Evolutionary conservation across 2,113 vertebrate genomes (phyloP).

Genomic region (Leptobrachium leishanense): DNA sequence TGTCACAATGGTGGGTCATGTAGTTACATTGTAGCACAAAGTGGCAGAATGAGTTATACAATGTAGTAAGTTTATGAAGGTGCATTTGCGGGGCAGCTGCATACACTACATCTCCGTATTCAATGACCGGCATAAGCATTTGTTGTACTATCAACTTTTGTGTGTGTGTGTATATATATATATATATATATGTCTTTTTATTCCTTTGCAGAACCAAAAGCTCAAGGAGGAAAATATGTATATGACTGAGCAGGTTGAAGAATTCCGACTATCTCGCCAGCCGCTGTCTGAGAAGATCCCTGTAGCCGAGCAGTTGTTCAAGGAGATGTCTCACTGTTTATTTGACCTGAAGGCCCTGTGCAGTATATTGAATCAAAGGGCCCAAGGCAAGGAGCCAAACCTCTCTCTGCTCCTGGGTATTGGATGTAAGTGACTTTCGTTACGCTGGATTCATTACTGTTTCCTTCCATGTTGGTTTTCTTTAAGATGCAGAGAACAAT

Average conservation of each 20-base stretch:
- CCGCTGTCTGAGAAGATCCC: constrained; percentile 67
- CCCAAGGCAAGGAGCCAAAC: constrained; percentile 92
- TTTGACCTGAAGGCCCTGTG: constrained; percentile 91
- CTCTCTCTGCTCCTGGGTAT: constrained; percentile 90
- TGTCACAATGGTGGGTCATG: no score
- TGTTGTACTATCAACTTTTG: no score
- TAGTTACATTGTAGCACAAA: no score
- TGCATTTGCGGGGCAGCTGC: no score
- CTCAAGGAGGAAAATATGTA: constrained; percentile 62
- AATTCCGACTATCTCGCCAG: constrained; percentile 55
- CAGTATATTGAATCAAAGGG: constrained; percentile 87
- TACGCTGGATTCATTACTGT: neutral
- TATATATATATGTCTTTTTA: no score
- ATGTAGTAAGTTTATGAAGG: no score
- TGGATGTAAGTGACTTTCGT: constrained; percentile 76
- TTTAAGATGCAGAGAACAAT: no score
- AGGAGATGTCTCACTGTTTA: constrained; percentile 91
- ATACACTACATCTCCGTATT: no score
- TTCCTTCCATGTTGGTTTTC: no score
- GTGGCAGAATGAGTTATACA: no score
- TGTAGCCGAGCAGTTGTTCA: constrained; percentile 79
- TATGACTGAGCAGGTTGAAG: constrained; percentile 58
- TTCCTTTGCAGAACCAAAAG: constrained; percentile 68
- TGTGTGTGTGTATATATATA: no score
- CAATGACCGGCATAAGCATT: no score